Evolutionary conservation across 2,797 vertebrate species (phyloP).

Genomic region (Gila robusta): DNA sequence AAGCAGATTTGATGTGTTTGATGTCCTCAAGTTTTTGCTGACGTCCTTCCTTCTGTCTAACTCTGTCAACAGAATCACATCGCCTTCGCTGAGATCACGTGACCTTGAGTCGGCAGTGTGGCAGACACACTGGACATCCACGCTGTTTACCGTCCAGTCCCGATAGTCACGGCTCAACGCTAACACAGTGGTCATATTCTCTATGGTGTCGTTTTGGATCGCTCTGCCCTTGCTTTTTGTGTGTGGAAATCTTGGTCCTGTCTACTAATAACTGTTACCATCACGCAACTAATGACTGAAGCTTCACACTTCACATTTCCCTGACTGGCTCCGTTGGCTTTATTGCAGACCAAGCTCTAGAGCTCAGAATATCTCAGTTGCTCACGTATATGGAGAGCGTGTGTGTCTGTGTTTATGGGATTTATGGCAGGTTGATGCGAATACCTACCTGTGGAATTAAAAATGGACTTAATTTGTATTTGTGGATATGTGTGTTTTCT

Average conservation of each 20-base stretch:
- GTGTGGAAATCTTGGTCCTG: constrained; percentile 32
- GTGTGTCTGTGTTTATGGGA: constrained; percentile 19
- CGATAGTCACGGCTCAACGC: constrained; percentile 79
- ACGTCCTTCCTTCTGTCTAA: constrained; percentile 60
- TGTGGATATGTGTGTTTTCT: constrained; percentile 20
- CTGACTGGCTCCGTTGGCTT: constrained; percentile 50
- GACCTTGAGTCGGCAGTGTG: constrained; percentile 90
- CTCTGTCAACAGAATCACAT: constrained; percentile 89
- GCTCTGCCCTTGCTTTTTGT: constrained; percentile 54
- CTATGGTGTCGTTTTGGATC: constrained; percentile 56
- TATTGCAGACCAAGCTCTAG: constrained; percentile 34
- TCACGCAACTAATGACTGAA: constrained; percentile 14
- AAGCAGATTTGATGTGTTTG: neutral
- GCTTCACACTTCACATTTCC: constrained; percentile 62
- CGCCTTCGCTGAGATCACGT: constrained; percentile 99
- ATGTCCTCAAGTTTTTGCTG: neutral
- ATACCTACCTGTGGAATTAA: constrained; percentile 4
- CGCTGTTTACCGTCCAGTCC: constrained; percentile 90
- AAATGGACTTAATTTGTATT: constrained; percentile 39
- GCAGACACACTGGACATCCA: constrained; percentile 95
- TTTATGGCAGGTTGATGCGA: constrained; percentile 23
- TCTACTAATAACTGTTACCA: constrained; percentile 51
- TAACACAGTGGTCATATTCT: constrained; percentile 57
- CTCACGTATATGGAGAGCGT: constrained; percentile 33
- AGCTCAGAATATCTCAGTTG: constrained; percentile 50